Base-by-base conservation (phyloP, 2,888 invertebrate species). In the Elgonia sp. region DNA sequence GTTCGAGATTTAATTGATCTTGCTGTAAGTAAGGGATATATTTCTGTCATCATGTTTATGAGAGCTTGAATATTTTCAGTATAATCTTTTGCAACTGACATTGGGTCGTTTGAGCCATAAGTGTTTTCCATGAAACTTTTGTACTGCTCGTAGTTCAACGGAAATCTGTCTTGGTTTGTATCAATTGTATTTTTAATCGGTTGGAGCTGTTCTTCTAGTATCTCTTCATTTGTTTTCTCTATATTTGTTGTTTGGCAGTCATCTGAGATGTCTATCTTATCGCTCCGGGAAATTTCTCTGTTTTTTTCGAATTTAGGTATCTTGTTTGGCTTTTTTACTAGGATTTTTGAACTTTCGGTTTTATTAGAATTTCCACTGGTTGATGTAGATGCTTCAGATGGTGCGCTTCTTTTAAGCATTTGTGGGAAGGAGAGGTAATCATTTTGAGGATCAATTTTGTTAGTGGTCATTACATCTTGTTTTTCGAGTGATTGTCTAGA, bases 91-190 rank as follows among this genome's bases (percentile, higher is more conserved):
- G 50, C 50, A 21, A 77, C 50, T 2, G 18, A 16, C 5, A 42
- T 50, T 10, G 63, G 62, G 10, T 76, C 50, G 16, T 9, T 62
- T 40, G 21, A 14, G 0, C 77, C 53, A 42, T 20, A 53, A 10
- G 53, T 62, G 18, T 77, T 77, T 77, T 65, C 65, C 7, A 77
- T 37, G 29, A 77, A 53, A n/a, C 50, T 18, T 65, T 53, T 46
- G 10, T 63, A 65, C 53, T 65, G 65, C 16, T 65, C 50, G 46
- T 46, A 76, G 12, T 46, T 76, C 14, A 62, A 21, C 14, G 42
- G 18, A 50, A 18, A 60, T 12, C 5, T 14, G 2, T 12, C 14
- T 2, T 39, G 1, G 29, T 20, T 12, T 12, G 29, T 29, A 29
- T 53, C 21, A 7, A 39, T 39, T 20, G 57, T 8, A 16, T 29